Base-by-base conservation (phyloP, 2,888 invertebrate genomes). In the Andricus curvator region DNA sequence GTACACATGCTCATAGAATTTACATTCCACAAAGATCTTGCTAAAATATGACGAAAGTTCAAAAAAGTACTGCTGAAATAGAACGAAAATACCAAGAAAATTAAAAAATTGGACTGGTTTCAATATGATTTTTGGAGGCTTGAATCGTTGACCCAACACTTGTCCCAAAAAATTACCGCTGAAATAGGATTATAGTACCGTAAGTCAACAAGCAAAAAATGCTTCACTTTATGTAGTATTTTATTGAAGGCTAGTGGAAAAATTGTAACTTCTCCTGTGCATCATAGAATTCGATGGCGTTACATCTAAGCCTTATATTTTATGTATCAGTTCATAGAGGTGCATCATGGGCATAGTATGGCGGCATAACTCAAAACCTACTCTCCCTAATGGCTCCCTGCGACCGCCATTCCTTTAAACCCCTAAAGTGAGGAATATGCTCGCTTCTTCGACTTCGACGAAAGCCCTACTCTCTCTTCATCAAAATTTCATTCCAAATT, bases 311-410 rank as follows among this genome's bases (percentile, higher is more conserved):
- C 17, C 56, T 33, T 56, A 33, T 60, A 56, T 74, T 29, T 68
- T 68, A 68, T 74, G 48, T 29, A 25, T 29, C 70, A 74, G 56
- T 74, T 74, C 60, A 74, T 56, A 25, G 74, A 74, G 74, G 51
- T 22, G 56, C 51, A 33, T 56, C 51, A 60, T n/a, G 13, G 33
- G 56, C 48, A 20, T 37, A 74, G 51, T 56, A 56, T 33, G 51
- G 51, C 85, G 88, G 88, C 89, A 89, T 90, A 91, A 92, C 91
- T 91, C 91, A 92, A 91, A 92, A 91, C 88, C 90, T 90, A 91
- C 91, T 92, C 90, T 91, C 87, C 90, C 88, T 91, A 91, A 91
- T 92, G 90, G 91, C 87, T 85, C 86, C 64, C 22, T 74, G 37
- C 74, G 56, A 56, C 74, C 74, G 33, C 74, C n/a, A 74, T 74